Conservation (phyloP, 1,140 invertebrate genomes). For the Achroia grisella region DNA sequence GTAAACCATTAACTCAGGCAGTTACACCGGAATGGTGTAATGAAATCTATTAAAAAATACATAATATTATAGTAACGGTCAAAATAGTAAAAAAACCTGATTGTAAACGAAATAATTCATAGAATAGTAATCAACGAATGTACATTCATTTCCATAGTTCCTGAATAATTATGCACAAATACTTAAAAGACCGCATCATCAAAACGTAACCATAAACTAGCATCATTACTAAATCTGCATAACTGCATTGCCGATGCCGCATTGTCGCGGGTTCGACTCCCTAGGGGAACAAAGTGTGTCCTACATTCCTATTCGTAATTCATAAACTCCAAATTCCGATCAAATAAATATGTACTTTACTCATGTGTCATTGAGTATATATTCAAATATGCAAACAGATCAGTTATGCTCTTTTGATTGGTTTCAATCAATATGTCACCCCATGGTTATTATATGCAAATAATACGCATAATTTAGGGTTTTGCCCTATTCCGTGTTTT, state of each 20-base stretch:
- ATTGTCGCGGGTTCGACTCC: slow-evolving; percentile 43
- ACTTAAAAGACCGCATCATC: slow-evolving; percentile 23
- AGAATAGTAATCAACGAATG: no score
- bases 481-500: slow-evolving; percentile 60
- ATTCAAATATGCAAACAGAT: slow-evolving; percentile 5
- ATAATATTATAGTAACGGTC: no score
- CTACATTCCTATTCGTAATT: no score
- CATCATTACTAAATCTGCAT: slow-evolving; percentile 61
- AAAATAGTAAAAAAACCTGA: no score
- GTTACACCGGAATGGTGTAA: no score
- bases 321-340: no score
- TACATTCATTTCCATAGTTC: no score
- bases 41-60: no score
- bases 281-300: slow-evolving; percentile 17
- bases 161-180: no score
- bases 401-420: slow-evolving; percentile 11
- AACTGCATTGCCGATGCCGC: slow-evolving; percentile 50
- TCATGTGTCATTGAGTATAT: slow-evolving; percentile 1
- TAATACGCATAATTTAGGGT: slow-evolving; percentile 68
- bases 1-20: no score
- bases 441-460: slow-evolving; percentile 69
- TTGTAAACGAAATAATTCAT: no score
- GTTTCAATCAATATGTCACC: slow-evolving; percentile 35
- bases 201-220: slow-evolving; percentile 35
- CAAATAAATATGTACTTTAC: no score